Evolutionary conservation across 2,797 vertebrate species (phyloP), one percentile per base, ranked within the genome.

Genomic region (Garrulus glandarius): DNA sequence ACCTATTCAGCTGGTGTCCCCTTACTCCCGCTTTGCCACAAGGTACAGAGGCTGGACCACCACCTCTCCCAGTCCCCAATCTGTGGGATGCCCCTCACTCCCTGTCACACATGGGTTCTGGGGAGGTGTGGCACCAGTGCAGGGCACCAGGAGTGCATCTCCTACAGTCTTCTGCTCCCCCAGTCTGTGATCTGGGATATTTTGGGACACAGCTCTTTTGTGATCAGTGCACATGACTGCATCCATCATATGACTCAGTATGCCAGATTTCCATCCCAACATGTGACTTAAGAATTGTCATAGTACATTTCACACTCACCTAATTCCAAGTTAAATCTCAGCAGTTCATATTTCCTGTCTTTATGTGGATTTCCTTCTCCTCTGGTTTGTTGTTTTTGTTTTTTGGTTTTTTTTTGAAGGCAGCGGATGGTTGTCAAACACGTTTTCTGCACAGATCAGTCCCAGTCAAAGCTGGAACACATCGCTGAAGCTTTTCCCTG

Each of bases 21-120:
- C 39, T 60, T 15, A 22, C 18, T 69, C 20, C 17, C 0, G 0
- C 36, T n/a, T 55, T 2, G 1, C 50, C 59, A 7, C n/a, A 34
- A 9, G 2, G 46, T 3, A 14, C n/a, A 7, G 18, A 49, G 29
- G 4, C 18, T 30, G 29, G 22, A 37, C 14, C 18, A 44, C 4
- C 15, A 24, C 26, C n/a, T 27, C 24, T 69, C 32, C 59, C 4
- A 2, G 23, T 26, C 15, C 27, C 37, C 3, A 2, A 5, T 29
- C 36, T 11, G 2, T 7, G 2, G 26, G 19, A 41, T 6, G 9
- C 6, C 12, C 2, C 46, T 84, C 50, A 15, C 37, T 6, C 1
- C 12, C 56, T 20, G 32, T 64, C 39, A 34, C 36, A 16, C 7
- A 3, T 0, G 1, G 21, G 24, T 21, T 24, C 10, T 49, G 36